Evolutionary conservation across 1,140 invertebrate genomes (phyloP).

Genomic region (Monochamus saltuarius): DNA sequence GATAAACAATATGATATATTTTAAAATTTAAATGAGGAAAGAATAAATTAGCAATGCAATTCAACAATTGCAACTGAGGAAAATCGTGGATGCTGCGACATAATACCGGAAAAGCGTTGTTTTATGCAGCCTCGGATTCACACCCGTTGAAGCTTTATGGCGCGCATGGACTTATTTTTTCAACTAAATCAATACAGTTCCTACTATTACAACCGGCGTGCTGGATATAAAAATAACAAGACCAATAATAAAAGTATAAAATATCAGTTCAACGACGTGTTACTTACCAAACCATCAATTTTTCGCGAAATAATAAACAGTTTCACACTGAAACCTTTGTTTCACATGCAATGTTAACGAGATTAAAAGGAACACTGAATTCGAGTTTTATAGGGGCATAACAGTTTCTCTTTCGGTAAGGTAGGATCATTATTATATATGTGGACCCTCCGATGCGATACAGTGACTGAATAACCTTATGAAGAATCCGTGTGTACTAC

Average conservation of each 20-base stretch:
- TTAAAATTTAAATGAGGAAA: background rate
- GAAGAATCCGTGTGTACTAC: conserved; percentile 31
- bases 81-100: conserved; percentile 9
- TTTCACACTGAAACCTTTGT: conserved; percentile 1
- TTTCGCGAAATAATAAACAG: background rate
- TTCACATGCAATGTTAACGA: conserved; percentile 16
- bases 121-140: conserved; percentile 41
- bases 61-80: conserved; percentile 7
- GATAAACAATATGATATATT: too few species aligned
- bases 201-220: too few species aligned
- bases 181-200: conserved; percentile 38
- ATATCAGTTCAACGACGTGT: background rate
- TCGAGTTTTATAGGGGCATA: conserved; percentile 4
- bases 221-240: too few species aligned
- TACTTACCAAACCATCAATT: conserved; percentile 13
- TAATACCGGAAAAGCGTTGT: conserved; percentile 38
- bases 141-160: conserved; percentile 33
- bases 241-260: conserved; percentile 1
- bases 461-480: background rate
- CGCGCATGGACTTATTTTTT: conserved; percentile 49
- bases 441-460: conserved; percentile 12
- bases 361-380: conserved; percentile 16
- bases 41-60: too few species aligned
- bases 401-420: conserved; percentile 14
- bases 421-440: conserved; percentile 9